Base-by-base conservation (phyloP, 1,140 invertebrate genomes). In the Formica selysi region DNA sequence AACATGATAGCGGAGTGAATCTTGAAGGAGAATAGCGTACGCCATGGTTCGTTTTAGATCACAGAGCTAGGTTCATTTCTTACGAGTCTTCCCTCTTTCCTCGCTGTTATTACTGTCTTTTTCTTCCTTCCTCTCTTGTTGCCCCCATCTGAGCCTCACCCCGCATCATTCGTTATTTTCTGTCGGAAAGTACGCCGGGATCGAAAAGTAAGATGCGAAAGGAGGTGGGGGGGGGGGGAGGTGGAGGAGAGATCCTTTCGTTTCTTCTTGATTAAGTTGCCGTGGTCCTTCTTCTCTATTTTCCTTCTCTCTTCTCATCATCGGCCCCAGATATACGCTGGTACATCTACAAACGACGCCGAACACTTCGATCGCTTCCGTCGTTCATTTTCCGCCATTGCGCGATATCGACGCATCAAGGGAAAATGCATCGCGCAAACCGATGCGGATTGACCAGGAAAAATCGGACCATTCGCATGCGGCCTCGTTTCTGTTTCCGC, bases 211-310 rank as follows among this genome's bases (percentile, higher is more conserved):
- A 59, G 51, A 61, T 87, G 41, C 32, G 59, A 11, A 2, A 38
- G 16, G 13, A 13, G 3, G 5, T 29, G 22, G 3, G n/a, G 10
- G 11, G n/a, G 10, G 11, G 19, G 19, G n/a, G 7, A 32, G 29
- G 29, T 32, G 32, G 44, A 16, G 22, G 32, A 57, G 44, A 74
- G 64, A 86, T 86, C 41, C n/a, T 78, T 73, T 65, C 65, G 51
- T 59, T 86, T 89, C 59, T 67, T 76, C 76, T 89, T 86, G 84
- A 89, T 89, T 81, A 88, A 88, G 76, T 68, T 57, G 32, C 16
- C 32, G 57, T n/a, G 70, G 54, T 41, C 11, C 32, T 22, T 57
- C 22, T 26, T 48, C 48, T 54, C 19, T 86, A 81, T 62, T 71
- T 81, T 81, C 16, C 44, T 51, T n/a, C n/a, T 38, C 38, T 36